These are phyloP conservation scores for Chloropsis hardwickii DNA, from an alignment of 2,113 vertebrate species.

Conservation along the genomic window DNA sequence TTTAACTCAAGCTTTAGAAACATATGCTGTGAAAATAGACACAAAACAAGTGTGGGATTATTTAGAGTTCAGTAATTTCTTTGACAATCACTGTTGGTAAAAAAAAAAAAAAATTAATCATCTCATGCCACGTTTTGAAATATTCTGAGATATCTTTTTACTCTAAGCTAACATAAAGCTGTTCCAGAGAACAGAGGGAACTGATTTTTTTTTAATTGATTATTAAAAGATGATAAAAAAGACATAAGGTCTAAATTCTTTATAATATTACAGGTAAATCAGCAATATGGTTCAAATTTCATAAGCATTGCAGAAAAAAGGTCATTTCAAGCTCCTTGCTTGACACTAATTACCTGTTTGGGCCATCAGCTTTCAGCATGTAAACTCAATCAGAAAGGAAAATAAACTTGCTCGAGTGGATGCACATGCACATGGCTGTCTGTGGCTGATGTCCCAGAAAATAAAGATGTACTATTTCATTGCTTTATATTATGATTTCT, in stretches of 20 bases:
- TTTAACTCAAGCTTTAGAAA: not conserved
- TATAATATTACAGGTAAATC: not conserved
- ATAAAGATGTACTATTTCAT: not conserved
- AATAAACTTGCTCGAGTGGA: not conserved
- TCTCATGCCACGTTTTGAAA: not conserved
- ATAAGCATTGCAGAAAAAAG: not conserved
- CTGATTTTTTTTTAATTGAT: not conserved
- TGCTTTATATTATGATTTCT: not conserved
- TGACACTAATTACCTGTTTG: not conserved
- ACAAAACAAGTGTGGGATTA: not conserved
- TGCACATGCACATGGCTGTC: not conserved
- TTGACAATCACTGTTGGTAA: not conserved
- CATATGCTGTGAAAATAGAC: not conserved
- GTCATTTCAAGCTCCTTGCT: not conserved
- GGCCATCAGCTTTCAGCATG: not conserved
- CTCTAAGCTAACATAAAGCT: not conserved
- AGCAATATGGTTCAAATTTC: not conserved
- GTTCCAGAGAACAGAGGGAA: not conserved
- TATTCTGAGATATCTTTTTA: not conserved
- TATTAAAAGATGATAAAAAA: not conserved
- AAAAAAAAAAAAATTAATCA: not conserved
- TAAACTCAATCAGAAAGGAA: conserved; percentile 1
- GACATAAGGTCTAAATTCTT: not conserved
- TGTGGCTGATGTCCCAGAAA: not conserved
- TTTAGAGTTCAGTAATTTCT: not conserved